These are phyloP conservation scores for Phenacoccus solenopsis DNA, from an alignment of 1,140 invertebrate species.

Conservation along the genomic window DNA sequence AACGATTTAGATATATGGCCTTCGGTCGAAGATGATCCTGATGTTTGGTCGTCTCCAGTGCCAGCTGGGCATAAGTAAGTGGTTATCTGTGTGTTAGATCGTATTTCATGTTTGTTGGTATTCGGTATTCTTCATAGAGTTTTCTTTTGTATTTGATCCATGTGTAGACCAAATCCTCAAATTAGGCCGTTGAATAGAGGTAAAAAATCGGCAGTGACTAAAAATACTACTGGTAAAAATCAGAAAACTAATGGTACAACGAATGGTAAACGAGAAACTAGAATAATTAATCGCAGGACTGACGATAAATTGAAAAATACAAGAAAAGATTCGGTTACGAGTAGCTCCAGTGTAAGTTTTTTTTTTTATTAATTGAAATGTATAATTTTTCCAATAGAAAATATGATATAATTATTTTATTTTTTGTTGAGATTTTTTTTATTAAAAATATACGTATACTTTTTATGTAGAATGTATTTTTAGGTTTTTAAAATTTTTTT, in stretches of 20 bases:
- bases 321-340: conserved; percentile 32
- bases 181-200: neutral
- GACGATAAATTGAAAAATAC: conserved; percentile 42
- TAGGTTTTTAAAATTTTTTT: neutral
- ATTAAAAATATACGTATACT: no score
- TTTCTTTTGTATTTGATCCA: neutral
- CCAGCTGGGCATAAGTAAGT: conserved; percentile 58
- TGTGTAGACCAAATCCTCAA: neutral
- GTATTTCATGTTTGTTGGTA: neutral
- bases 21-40: conserved; percentile 56
- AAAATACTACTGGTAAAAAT: conserved; percentile 20
- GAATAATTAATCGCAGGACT: conserved; percentile 37
- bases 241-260: conserved; percentile 22
- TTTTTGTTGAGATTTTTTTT: no score
- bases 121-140: no score
- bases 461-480: no score
- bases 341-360: conserved; percentile 2
- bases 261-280: conserved; percentile 34
- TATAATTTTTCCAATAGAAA: no score
- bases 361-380: no score
- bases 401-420: no score
- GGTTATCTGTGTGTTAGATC: neutral
- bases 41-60: conserved; percentile 82
- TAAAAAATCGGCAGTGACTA: neutral
- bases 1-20: conserved; percentile 56